Percentiles rank a stretch among this genome's conserved stretches.
Conservation (phyloP, 1,140 invertebrate genomes). For the Spodoptera frugiperda region DNA sequence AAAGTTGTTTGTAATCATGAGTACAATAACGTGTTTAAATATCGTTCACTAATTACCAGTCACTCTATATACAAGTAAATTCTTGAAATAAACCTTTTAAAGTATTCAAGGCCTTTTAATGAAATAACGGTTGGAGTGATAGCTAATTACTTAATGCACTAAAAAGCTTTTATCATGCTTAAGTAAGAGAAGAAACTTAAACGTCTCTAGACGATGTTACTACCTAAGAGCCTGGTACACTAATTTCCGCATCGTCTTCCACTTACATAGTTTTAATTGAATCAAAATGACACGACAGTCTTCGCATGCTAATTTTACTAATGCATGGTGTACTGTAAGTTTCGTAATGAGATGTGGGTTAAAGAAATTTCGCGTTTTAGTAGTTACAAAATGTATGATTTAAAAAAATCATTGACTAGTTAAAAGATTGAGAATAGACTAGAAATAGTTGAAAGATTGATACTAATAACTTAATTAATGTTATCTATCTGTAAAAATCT, state of each 20-base stretch:
- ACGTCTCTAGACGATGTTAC: slow-evolving; percentile 9
- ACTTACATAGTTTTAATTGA: slow-evolving; percentile 28
- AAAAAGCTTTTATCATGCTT: slow-evolving; percentile 22
- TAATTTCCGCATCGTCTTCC: slow-evolving; percentile 27
- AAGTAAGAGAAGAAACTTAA: slow-evolving; percentile 3
- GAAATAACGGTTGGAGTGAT: slow-evolving; percentile 6
- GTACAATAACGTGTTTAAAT: no score
- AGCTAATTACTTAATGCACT: slow-evolving; percentile 24
- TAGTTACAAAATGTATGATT: not conserved
- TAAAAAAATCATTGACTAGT: no score
- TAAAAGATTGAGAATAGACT: no score
- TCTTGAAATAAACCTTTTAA: no score
- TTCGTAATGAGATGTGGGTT: not conserved
- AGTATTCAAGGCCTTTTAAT: not conserved
- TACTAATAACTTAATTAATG: no score
- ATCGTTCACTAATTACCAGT: no score
- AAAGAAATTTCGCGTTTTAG: not conserved
- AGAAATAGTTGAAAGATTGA: no score
- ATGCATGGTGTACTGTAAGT: not conserved
- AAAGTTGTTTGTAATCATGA: no score
- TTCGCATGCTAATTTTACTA: slow-evolving; percentile 19
- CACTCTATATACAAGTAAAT: no score
- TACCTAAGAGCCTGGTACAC: slow-evolving; percentile 20
- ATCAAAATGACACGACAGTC: slow-evolving; percentile 16
- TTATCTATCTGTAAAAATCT: no score